Evolutionary conservation across 2,888 invertebrate species (phyloP).

Genomic region (Machimus rusticus): DNA sequence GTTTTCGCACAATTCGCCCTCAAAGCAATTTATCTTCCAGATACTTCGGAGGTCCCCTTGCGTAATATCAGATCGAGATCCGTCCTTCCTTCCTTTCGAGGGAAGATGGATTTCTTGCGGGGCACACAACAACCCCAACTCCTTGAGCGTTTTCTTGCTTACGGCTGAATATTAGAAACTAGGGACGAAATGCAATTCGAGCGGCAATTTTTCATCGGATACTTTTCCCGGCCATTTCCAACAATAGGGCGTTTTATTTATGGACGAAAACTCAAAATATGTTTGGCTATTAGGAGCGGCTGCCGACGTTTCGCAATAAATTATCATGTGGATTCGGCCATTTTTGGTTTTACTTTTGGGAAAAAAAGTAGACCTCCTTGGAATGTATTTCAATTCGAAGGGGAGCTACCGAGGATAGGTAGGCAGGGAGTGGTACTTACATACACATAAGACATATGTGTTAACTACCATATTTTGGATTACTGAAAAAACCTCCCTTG

Average conservation of each 20-base stretch:
- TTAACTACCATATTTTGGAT: not conserved
- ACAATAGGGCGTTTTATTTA: constrained; percentile 48
- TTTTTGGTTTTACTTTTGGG: constrained; percentile 17
- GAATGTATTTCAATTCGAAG: not conserved
- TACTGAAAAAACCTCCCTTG: not conserved
- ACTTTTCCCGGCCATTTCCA: constrained; percentile 25
- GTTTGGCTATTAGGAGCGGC: constrained; percentile 41
- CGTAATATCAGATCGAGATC: constrained; percentile 8
- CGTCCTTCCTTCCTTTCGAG: not conserved
- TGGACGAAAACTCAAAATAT: constrained; percentile 45
- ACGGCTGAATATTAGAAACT: not conserved
- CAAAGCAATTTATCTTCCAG: constrained; percentile 24
- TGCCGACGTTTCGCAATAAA: constrained; percentile 44
- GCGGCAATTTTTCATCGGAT: constrained; percentile 41
- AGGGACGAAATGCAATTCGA: not conserved
- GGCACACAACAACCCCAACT: constrained; percentile 4
- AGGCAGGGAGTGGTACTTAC: not conserved
- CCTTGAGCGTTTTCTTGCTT: not conserved
- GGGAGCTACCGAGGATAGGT: not conserved
- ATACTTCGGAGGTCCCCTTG: not conserved
- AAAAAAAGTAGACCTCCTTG: not conserved
- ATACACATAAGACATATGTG: not conserved
- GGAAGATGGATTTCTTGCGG: not conserved
- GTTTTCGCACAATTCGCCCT: constrained; percentile 1
- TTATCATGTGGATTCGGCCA: constrained; percentile 38